phyloP scores from a whole-genome alignment of 1,140 invertebrate genomes.

The Pinna nobilis region DNA sequence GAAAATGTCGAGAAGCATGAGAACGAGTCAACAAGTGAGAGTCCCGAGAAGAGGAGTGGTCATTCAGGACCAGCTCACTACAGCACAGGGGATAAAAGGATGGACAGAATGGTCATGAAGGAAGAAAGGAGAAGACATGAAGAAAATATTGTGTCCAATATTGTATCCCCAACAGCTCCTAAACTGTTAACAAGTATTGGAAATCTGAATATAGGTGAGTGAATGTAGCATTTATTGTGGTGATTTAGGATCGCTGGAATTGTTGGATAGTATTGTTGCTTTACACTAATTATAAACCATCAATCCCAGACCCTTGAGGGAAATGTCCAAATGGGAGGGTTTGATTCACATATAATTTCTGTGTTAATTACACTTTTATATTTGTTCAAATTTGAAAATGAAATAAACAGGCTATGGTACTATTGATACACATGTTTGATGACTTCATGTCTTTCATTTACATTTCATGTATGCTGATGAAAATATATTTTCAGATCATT shows the following conservation, averaged over 20 bases:
- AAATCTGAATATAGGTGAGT: conserved; percentile 43
- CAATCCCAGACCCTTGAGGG: no score
- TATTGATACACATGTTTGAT: no score
- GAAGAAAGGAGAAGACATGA: conserved; percentile 31
- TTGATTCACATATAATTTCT: no score
- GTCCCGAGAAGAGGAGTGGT: conserved; percentile 4
- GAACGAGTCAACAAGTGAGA: conserved; percentile 38
- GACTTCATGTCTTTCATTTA: no score
- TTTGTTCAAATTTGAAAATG: no score
- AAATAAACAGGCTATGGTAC: no score
- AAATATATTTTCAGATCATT: no score
- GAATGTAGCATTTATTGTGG: not conserved
- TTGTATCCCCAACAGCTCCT: conserved; percentile 38
- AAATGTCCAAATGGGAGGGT: no score
- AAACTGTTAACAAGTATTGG: conserved; percentile 29
- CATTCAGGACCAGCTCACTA: not conserved
- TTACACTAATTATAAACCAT: no score
- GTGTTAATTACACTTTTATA: no score
- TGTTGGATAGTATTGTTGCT: no score
- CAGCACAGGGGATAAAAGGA: conserved; percentile 27
- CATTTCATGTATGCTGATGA: no score
- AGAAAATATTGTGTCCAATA: conserved; percentile 30
- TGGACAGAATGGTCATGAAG: conserved; percentile 26
- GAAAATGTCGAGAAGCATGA: conserved; percentile 36
- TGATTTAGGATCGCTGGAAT: not conserved